Evolutionary conservation across 1,140 invertebrate genomes (phyloP).

Genomic region (Saccostrea echinata): DNA sequence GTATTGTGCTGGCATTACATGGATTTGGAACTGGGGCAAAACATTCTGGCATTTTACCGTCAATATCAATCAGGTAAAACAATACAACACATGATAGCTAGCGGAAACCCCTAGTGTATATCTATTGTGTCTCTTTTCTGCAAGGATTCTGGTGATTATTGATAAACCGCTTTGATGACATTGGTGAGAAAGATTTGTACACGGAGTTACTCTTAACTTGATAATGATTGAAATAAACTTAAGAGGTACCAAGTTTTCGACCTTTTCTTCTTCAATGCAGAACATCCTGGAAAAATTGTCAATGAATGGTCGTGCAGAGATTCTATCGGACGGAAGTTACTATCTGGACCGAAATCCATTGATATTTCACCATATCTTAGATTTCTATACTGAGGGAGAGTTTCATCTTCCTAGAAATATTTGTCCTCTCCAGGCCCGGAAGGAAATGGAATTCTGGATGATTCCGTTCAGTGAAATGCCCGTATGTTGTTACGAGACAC

Average conservation of each 20-base stretch:
- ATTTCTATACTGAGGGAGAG: not conserved
- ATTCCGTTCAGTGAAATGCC: not conserved
- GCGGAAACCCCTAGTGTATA: not conserved
- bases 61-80: not conserved
- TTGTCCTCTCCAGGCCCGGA: not conserved
- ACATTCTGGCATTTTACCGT: not conserved
- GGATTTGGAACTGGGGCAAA: too few relatives aligned
- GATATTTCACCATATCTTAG: constrained; percentile 24
- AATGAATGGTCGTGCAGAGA: not conserved
- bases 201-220: not conserved
- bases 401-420: constrained; percentile 14
- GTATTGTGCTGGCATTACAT: too few relatives aligned
- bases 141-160: not conserved
- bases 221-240: constrained; percentile 3
- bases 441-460: not conserved
- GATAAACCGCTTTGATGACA: too few relatives aligned
- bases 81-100: not conserved
- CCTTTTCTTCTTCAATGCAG: not conserved
- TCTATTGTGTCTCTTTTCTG: not conserved
- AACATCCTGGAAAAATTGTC: not conserved
- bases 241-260: not conserved
- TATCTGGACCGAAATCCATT: not conserved
- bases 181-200: not conserved
- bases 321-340: not conserved
- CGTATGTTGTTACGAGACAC: not conserved